A percentile compares a stretch with the other conserved stretches of the same genome.
Conservation (phyloP, 1,140 invertebrate genomes). For the Caenorhabditis remanei region DNA sequence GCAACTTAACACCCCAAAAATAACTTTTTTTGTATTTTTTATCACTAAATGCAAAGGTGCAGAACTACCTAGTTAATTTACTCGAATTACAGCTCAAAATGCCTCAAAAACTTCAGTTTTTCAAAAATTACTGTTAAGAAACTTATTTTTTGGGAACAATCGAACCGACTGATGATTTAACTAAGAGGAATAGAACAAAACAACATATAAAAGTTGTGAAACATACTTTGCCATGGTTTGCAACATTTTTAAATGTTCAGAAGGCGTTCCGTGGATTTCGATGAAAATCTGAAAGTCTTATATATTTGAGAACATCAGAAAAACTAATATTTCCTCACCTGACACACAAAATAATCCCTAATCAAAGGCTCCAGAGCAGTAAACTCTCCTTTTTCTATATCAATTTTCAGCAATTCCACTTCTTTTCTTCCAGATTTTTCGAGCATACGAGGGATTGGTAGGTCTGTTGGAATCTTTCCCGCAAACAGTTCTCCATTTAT, state of each 20-base stretch:
- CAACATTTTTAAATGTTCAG: not conserved
- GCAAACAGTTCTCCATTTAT: not conserved
- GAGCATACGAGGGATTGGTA: not conserved
- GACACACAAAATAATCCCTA: conserved; percentile 23
- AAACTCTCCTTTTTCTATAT: conserved; percentile 39
- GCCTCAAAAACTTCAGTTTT: too few relatives aligned
- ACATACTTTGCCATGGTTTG: not conserved
- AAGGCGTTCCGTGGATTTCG: conserved; percentile 3
- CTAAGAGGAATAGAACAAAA: too few relatives aligned
- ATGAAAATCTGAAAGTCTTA: not conserved
- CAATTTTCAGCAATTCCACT: not conserved
- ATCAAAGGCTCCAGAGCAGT: conserved; percentile 16
- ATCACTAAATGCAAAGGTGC: too few relatives aligned
- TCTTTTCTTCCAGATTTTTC: not conserved
- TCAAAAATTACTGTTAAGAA: too few relatives aligned
- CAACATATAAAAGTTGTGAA: not conserved
- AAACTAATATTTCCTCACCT: not conserved
- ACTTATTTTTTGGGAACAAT: too few relatives aligned
- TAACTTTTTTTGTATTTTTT: too few relatives aligned
- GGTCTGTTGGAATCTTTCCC: conserved; percentile 7
- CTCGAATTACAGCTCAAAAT: too few relatives aligned
- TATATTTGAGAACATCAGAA: too few relatives aligned
- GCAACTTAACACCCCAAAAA: too few relatives aligned
- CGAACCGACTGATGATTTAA: too few relatives aligned
- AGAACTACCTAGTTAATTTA: too few relatives aligned